phyloP scores from a whole-genome alignment of 1,140 invertebrate genomes.

The Lordiphosa mommai region DNA sequence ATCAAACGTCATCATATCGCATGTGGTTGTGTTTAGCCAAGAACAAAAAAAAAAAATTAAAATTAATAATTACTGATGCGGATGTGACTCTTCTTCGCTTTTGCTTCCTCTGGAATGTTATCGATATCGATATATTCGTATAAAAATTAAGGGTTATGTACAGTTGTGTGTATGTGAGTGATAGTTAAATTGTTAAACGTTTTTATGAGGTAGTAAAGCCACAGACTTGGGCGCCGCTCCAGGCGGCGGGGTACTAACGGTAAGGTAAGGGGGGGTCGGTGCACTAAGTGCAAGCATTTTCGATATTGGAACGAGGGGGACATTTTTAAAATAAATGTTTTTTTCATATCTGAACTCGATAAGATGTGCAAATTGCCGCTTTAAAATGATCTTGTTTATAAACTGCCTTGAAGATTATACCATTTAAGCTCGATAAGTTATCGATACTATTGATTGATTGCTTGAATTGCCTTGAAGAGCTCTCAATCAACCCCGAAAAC shows the following conservation, averaged over 20 bases:
- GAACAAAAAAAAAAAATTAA: constrained; percentile 52
- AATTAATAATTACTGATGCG: constrained; percentile 78
- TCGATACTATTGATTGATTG: too few species aligned
- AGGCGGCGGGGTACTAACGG: constrained; percentile 14
- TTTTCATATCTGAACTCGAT: too few species aligned
- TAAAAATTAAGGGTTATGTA: constrained; percentile 63
- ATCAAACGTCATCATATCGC: constrained; percentile 70
- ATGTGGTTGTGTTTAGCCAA: constrained; percentile 25
- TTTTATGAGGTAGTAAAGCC: constrained; percentile 71
- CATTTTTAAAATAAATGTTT: too few species aligned
- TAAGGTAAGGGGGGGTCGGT: too few species aligned
- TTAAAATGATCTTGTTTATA: too few species aligned
- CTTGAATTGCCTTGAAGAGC: too few species aligned
- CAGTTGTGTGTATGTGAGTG: constrained; percentile 41
- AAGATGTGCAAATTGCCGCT: too few species aligned
- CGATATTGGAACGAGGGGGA: too few species aligned
- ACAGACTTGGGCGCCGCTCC: constrained; percentile 44
- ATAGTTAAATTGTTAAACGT: constrained; percentile 19
- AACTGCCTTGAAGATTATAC: too few species aligned
- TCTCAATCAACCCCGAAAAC: too few species aligned
- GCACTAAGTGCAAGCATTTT: too few species aligned
- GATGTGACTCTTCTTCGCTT: constrained; percentile 51
- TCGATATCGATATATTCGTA: constrained; percentile 42
- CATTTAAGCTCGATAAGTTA: too few species aligned
- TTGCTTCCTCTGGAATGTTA: constrained; percentile 56